These are phyloP conservation scores for Cataglyphis albicans DNA, from an alignment of 2,888 invertebrate species.

Conservation along the genomic window DNA sequence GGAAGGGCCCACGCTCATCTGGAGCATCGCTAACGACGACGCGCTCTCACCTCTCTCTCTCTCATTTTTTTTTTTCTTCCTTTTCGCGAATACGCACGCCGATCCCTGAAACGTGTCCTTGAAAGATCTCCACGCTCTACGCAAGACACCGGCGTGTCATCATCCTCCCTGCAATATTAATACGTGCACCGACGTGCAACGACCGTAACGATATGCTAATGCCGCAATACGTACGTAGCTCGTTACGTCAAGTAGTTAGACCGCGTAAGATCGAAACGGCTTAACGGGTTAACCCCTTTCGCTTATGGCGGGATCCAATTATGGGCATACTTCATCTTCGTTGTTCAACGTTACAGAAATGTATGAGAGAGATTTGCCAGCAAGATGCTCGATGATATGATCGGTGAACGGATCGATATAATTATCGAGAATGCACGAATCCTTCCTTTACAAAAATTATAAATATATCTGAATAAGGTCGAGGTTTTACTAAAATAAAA, in stretches of 20 bases:
- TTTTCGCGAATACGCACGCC: constrained; percentile 24
- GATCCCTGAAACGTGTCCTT: constrained; percentile 41
- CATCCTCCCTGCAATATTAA: constrained; percentile 42
- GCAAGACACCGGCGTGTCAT: constrained; percentile 45
- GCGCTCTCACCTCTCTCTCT: constrained; percentile 24
- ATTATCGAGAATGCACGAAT: background rate
- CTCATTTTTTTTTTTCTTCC: background rate
- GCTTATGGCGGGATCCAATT: constrained; percentile 36
- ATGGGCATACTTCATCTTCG: constrained; percentile 38
- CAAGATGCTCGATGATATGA: background rate
- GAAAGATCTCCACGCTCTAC: constrained; percentile 26
- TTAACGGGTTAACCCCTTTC: constrained; percentile 32
- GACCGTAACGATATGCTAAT: constrained; percentile 50
- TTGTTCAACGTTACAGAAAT: constrained; percentile 15
- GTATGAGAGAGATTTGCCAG: constrained; percentile 2
- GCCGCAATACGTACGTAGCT: constrained; percentile 38
- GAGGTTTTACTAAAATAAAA: background rate
- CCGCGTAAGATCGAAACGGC: constrained; percentile 37
- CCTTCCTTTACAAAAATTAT: background rate
- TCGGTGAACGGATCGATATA: background rate
- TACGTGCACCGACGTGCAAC: constrained; percentile 40
- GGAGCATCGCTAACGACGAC: constrained; percentile 36
- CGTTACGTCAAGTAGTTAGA: constrained; percentile 41
- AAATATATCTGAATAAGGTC: background rate
- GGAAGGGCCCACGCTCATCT: constrained; percentile 42